Evolutionary conservation across 2,888 invertebrate genomes (phyloP), one percentile per base, ranked within the genome.

Genomic region (Ephialtes manifestator): DNA sequence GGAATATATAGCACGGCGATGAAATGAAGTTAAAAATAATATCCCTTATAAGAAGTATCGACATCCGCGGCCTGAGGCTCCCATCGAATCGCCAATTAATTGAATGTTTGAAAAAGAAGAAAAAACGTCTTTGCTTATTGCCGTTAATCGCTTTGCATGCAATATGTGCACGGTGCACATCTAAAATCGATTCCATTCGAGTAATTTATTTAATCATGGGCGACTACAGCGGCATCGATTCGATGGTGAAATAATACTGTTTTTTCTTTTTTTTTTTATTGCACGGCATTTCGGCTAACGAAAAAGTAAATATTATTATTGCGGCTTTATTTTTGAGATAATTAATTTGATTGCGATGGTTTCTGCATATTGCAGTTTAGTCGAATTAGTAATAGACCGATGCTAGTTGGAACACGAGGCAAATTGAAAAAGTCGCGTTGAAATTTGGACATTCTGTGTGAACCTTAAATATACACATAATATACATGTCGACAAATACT

Each of bases 21-120:
- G 28, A 71, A 39, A 63, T 13, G 39, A 51, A 68, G 35, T 75
- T 28, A 60, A 43, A 79, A 75, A 75, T 58, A 79, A 81, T 31
- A 31, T 75, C 31, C 20, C 24, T 13, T 7, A 15, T 20, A 48
- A 65, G 28, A 72, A 72, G 55, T 72, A 72, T 72, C 55, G 39
- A 35, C 18, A 11, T 10, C 10, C 20, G 10, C 11, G 53, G 24
- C 24, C 18, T 11, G 53, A 20, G 24, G 53, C 20, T 51, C 51
- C 48, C 18, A 28, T 48, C 28, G 68, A 51, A 51, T 48, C 18
- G 20, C 51, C 70, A 31, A 51, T 53, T 70, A 24, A 70, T 70
- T 18, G 51, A 70, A 70, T 51, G 18, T 68, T 51, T 24, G 28
- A 10, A 68, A 31, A 68, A 28, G 24, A 18, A 51, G 18, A 55